Conservation (phyloP, 1,140 invertebrate species). For the Triops longicaudatus region DNA sequence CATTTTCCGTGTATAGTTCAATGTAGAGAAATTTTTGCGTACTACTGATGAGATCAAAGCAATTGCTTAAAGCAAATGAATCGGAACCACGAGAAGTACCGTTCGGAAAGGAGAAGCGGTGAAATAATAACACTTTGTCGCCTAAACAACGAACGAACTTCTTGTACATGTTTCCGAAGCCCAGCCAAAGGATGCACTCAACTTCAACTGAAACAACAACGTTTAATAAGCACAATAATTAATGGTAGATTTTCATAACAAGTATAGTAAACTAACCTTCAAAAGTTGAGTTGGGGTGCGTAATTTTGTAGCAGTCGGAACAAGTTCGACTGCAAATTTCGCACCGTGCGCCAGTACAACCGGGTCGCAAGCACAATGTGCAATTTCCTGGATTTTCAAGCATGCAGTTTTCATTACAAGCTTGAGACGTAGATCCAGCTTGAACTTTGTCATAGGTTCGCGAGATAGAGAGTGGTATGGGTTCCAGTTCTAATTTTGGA, state of each 20-base stretch:
- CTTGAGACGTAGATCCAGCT: background rate
- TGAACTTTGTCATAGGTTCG: background rate
- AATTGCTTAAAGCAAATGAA: background rate
- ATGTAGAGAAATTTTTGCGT: background rate
- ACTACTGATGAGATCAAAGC: background rate
- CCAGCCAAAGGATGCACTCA: background rate
- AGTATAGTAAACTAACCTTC: too few species aligned
- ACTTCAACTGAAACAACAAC: background rate
- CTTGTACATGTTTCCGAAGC: background rate
- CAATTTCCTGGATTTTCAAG: background rate
- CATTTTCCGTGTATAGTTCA: background rate
- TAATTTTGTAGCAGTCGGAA: background rate
- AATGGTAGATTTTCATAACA: too few species aligned
- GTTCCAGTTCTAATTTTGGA: background rate
- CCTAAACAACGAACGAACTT: background rate
- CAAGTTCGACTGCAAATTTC: background rate
- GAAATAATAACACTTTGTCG: background rate
- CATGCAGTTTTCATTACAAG: background rate
- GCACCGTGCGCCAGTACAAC: background rate
- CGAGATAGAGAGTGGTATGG: background rate
- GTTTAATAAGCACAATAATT: background rate
- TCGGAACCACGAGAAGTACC: background rate
- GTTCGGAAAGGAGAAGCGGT: background rate
- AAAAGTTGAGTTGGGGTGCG: background rate
- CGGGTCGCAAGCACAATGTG: background rate